Evolutionary conservation across 2,888 invertebrate species (phyloP).

Genomic region (Dicycla oo): DNA sequence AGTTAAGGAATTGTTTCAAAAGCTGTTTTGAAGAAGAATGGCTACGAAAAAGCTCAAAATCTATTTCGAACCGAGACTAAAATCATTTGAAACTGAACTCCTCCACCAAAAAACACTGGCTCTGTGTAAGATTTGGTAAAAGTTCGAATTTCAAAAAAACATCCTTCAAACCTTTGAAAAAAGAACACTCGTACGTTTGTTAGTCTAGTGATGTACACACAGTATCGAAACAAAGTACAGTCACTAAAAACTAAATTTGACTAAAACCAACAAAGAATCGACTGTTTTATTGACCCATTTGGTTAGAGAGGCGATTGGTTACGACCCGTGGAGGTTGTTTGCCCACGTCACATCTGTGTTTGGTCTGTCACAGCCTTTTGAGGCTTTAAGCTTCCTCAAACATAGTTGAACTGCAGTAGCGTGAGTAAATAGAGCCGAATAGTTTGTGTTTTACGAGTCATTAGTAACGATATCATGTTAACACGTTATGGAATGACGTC

Average conservation of each 20-base stretch:
- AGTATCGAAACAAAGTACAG: constrained; percentile 74
- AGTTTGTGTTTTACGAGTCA: constrained; percentile 74
- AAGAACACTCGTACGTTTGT: constrained; percentile 64
- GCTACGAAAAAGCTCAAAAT: background rate
- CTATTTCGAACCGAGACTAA: constrained; percentile 4
- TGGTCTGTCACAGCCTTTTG: constrained; percentile 85
- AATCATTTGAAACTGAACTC: constrained; percentile 37
- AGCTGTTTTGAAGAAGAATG: background rate
- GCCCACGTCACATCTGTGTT: constrained; percentile 87
- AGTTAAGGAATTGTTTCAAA: background rate
- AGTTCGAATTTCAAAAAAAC: constrained; percentile 56
- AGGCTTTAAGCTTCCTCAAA: constrained; percentile 84
- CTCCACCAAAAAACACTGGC: constrained; percentile 39
- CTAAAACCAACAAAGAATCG: constrained; percentile 76
- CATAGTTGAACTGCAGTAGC: constrained; percentile 81
- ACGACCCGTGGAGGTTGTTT: constrained; percentile 79
- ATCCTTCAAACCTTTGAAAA: constrained; percentile 62
- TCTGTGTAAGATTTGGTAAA: constrained; percentile 46
- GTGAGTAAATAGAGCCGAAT: constrained; percentile 76
- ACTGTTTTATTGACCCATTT: constrained; percentile 78
- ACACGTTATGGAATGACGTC: constrained; percentile 46
- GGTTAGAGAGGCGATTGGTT: constrained; percentile 79
- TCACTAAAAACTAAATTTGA: constrained; percentile 74
- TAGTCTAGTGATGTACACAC: constrained; percentile 71
- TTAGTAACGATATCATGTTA: constrained; percentile 70